These are phyloP conservation scores for Lycophotia porphyrea DNA, from an alignment of 2,888 invertebrate species.

Conservation along the genomic window DNA sequence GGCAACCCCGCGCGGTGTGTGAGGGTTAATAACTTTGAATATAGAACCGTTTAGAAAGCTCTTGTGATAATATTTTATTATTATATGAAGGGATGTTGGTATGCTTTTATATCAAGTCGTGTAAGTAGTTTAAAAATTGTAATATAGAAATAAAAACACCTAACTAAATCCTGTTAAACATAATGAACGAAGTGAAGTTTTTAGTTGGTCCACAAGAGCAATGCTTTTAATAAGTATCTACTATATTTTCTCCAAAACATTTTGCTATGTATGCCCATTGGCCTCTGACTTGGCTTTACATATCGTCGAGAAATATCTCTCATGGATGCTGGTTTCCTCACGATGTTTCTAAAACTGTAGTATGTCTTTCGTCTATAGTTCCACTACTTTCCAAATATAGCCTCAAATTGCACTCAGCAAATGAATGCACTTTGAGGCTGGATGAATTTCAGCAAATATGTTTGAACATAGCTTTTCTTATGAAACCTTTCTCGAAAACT, in stretches of 20 bases:
- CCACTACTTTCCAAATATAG: background rate
- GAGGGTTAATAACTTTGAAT: constrained; percentile 65
- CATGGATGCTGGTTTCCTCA: no score
- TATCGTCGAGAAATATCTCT: no score
- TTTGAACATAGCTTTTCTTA: background rate
- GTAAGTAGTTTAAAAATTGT: background rate
- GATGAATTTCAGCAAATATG: background rate
- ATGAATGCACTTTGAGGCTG: no score
- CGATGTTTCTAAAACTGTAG: no score
- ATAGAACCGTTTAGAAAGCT: constrained; percentile 57
- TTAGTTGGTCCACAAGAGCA: background rate
- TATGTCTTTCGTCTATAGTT: background rate
- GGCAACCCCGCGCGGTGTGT: constrained; percentile 24
- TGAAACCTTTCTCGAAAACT: no score
- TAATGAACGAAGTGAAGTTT: background rate
- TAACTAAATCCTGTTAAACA: background rate
- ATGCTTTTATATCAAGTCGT: background rate
- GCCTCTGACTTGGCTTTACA: no score
- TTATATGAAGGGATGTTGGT: constrained; percentile 9
- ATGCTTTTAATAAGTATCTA: background rate
- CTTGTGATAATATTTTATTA: constrained; percentile 43
- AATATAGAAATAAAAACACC: background rate
- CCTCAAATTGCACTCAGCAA: background rate
- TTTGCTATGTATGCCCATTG: no score
- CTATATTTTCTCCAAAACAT: background rate